Evolutionary conservation across 2,113 vertebrate species (phyloP).

Genomic region (Fregetta grallaria): DNA sequence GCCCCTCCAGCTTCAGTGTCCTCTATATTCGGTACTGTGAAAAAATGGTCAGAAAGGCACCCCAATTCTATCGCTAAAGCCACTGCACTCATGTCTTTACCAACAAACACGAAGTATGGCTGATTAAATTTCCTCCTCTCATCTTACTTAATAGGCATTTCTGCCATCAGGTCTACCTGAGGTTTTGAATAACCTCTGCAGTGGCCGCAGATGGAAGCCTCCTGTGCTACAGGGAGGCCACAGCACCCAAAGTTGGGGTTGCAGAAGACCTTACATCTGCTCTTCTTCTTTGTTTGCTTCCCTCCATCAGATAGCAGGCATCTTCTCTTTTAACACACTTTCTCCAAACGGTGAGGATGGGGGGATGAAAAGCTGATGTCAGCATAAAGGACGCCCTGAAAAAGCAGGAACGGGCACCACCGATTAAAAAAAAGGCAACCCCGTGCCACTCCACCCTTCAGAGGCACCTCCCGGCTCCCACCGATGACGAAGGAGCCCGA

Average conservation of each 20-base stretch:
- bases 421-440: background rate
- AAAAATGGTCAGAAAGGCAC: background rate
- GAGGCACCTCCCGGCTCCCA: background rate
- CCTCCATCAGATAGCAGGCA: background rate
- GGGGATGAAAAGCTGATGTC: background rate
- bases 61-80: background rate
- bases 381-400: background rate
- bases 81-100: background rate
- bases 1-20: background rate
- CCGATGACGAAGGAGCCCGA: background rate
- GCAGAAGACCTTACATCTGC: background rate
- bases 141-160: background rate
- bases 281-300: background rate
- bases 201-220: background rate
- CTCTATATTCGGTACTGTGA: background rate
- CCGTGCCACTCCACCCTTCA: background rate
- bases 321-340: background rate
- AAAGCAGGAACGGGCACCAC: background rate
- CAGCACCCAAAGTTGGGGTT: background rate
- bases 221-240: background rate
- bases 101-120: background rate
- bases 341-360: rapidly evolving
- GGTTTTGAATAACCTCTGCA: background rate
- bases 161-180: background rate
- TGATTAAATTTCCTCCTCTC: background rate